Evolutionary conservation across 2,797 vertebrate species (phyloP), one percentile per base, ranked within the genome.

Genomic region (Fratercula arctica): DNA sequence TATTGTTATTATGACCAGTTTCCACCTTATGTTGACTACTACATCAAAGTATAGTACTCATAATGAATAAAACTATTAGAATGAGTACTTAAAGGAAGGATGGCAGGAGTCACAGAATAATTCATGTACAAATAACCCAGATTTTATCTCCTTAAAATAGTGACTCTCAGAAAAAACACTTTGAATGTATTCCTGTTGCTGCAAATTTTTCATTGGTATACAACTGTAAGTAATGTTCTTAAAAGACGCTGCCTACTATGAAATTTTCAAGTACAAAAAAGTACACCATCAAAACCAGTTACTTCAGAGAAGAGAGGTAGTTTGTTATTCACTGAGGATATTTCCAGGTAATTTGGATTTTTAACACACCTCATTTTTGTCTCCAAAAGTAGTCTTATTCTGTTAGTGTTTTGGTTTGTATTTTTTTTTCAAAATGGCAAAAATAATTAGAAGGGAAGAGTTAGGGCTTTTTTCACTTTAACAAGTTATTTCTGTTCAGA

Each of bases 181-280:
- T 84, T 21, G 50, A 69, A 45, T 56, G 12, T 56, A 60, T 73
- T 95, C 26, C 24, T 80, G 29, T 33, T 91, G 48, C 35, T 93
- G 56, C 13, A 85, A 66, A 31, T 82, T 95, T 95, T 95, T 48
- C 21, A 90, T 82, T 69, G 5, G 3, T 81, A 51, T 75, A 45
- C 31, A 81, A 50, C n/a, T 48, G 16, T 39, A 95, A 94, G 46
- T 51, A 88, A 79, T 51, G 51, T 80, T 91, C 93, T 81, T 50
- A 66, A 90, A 86, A 81, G 46, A 81, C 1, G 6, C 8, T 90
- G 43, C 19, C 39, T 89, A 45, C 50, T 88, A 78, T 86, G 57
- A 91, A 95, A 63, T 83, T 92, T 94, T 91, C 45, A 87, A 92
- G 41, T 51, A 85, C 59, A 85, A 91, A 88, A 72, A 5, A 7